phyloP scores from a whole-genome alignment of 1,140 invertebrate species.

The Orussus abietinus region DNA sequence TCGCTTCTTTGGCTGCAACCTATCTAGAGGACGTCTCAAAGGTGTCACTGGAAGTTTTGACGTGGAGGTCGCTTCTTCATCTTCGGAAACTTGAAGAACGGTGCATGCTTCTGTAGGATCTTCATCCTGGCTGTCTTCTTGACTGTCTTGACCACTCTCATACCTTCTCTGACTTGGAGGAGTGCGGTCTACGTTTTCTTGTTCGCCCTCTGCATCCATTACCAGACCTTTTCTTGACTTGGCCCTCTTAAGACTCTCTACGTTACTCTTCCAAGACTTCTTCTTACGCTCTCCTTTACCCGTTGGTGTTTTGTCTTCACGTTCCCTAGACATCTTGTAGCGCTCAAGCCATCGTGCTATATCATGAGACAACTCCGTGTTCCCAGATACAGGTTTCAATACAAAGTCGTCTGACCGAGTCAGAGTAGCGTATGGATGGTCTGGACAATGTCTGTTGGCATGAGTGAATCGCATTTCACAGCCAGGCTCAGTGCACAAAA shows the following conservation, averaged over 20 bases:
- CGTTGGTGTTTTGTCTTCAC: slow-evolving; percentile 52
- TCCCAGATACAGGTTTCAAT: slow-evolving; percentile 52
- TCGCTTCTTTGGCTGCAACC: slow-evolving; percentile 61
- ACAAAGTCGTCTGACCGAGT: slow-evolving; percentile 58
- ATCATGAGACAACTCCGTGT: slow-evolving; percentile 56
- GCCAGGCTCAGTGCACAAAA: slow-evolving; percentile 66
- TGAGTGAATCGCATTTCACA: slow-evolving; percentile 74
- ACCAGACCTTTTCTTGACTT: slow-evolving; percentile 48
- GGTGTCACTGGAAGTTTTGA: slow-evolving; percentile 37
- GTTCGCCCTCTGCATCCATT: slow-evolving; percentile 44
- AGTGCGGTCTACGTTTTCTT: slow-evolving; percentile 43
- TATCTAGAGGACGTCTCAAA: slow-evolving; percentile 40
- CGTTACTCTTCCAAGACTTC: slow-evolving; percentile 43
- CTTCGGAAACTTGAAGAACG: slow-evolving; percentile 39
- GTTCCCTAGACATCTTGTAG: slow-evolving; percentile 50
- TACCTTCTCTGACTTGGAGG: slow-evolving; percentile 36
- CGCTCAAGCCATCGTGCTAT: slow-evolving; percentile 59
- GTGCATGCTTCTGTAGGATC: slow-evolving; percentile 37
- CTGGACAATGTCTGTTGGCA: slow-evolving; percentile 72
- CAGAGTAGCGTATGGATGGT: slow-evolving; percentile 60
- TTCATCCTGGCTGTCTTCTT: slow-evolving; percentile 50
- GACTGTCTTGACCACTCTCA: slow-evolving; percentile 41
- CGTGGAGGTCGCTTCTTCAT: slow-evolving; percentile 30
- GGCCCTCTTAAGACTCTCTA: slow-evolving; percentile 33
- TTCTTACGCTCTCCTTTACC: slow-evolving; percentile 47